Percentiles rank a stretch among this genome's conserved stretches.
These are phyloP conservation scores for Amazona finschi DNA, from an alignment of 2,797 vertebrate species.

Conservation along the genomic window DNA sequence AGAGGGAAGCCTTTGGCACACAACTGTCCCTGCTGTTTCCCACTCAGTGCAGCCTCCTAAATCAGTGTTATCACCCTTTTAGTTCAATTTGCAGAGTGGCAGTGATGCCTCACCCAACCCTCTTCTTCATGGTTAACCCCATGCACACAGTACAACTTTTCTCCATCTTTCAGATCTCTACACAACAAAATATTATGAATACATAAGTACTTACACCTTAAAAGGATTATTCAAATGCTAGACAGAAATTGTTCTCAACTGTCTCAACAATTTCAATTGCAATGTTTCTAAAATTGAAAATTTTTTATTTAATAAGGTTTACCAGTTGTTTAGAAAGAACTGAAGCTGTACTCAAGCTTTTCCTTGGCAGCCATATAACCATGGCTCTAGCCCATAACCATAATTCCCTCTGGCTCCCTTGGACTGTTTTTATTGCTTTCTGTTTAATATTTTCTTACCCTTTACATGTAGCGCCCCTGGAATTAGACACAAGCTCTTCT, in stretches of 20 bases:
- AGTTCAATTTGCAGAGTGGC: too few relatives aligned
- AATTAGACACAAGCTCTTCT: neutral
- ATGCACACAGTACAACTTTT: too few relatives aligned
- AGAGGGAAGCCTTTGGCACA: neutral
- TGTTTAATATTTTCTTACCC: neutral
- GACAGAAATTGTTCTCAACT: neutral
- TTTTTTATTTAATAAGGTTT: neutral
- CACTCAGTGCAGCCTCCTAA: neutral
- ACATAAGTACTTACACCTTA: neutral
- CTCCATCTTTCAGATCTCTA: too few relatives aligned
- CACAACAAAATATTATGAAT: neutral
- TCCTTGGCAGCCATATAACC: neutral
- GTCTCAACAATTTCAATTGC: neutral
- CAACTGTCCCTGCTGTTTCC: too few relatives aligned
- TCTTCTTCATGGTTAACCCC: too few relatives aligned
- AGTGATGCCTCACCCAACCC: neutral
- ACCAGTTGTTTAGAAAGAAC: neutral
- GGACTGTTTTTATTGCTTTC: neutral
- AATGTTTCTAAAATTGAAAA: neutral
- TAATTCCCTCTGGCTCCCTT: neutral
- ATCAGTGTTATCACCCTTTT: too few relatives aligned
- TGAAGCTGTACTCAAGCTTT: neutral
- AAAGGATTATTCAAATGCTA: neutral
- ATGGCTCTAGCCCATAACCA: rapidly evolving
- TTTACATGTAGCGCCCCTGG: neutral